Conservation (phyloP, 2,113 vertebrate genomes). For the Trogon surrucura region DNA sequence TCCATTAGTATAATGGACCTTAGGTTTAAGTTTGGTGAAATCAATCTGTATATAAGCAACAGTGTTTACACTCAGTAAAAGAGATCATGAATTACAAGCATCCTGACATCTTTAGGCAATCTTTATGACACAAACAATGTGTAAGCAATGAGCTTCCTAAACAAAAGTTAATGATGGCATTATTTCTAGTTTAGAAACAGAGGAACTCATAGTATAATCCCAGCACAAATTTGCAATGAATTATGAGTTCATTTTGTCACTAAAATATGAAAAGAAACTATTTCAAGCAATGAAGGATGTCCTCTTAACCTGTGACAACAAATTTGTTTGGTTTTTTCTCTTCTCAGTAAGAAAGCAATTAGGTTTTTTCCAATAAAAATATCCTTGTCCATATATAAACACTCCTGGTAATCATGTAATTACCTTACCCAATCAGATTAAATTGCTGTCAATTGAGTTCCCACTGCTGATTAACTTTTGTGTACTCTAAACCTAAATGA, state of each 20-base stretch:
- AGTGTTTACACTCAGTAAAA: not conserved
- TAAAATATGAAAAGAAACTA: slow-evolving; percentile 40
- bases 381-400: slow-evolving; percentile 83
- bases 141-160: not conserved
- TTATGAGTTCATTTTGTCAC: not conserved
- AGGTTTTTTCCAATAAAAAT: slow-evolving; percentile 86
- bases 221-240: slow-evolving; percentile 12
- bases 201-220: not conserved
- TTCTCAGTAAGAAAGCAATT: slow-evolving; percentile 87
- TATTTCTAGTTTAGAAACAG: slow-evolving; percentile 4
- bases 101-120: not conserved
- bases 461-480: slow-evolving; percentile 76
- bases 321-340: slow-evolving; percentile 77
- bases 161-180: not conserved
- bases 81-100: slow-evolving; percentile 29
- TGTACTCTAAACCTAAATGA: slow-evolving; percentile 78
- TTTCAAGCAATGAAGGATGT: slow-evolving; percentile 71
- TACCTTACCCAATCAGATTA: slow-evolving; percentile 86
- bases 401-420: slow-evolving; percentile 89
- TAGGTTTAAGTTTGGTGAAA: not conserved
- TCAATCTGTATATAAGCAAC: slow-evolving; percentile 20
- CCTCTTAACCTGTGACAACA: slow-evolving; percentile 76
- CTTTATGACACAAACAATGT: not conserved
- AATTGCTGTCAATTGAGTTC: slow-evolving; percentile 81
- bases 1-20: not conserved